Evolutionary conservation across 2,888 invertebrate genomes (phyloP).

Genomic region (Scaptomyza tumidula): DNA sequence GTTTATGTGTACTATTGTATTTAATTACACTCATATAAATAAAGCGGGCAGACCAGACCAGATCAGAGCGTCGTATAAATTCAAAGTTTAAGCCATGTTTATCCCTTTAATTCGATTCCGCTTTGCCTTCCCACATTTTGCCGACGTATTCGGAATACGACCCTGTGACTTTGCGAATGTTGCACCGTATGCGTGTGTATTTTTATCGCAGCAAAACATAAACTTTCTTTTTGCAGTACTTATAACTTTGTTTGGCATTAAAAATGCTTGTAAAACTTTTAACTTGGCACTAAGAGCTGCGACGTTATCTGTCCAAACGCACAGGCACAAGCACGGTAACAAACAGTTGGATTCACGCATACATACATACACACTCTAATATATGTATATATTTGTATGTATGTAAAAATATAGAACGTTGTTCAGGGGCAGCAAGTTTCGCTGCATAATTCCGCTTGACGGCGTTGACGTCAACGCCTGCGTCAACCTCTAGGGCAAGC

Average conservation of each 20-base stretch:
- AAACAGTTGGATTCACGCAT: conserved; percentile 17
- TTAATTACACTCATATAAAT: conserved; percentile 24
- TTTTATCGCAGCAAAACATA: conserved; percentile 75
- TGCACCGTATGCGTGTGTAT: conserved; percentile 40
- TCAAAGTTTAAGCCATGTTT: conserved; percentile 80
- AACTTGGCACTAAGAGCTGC: conserved; percentile 66
- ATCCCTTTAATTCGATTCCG: conserved; percentile 77
- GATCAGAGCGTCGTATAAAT: conserved; percentile 64
- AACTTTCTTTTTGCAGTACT: conserved; percentile 74
- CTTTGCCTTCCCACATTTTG: conserved; percentile 30
- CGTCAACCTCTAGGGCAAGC: conserved; percentile 19
- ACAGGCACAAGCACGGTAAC: conserved; percentile 31
- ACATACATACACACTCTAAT: conserved; percentile 19
- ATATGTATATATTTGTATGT: background rate
- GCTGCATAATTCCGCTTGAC: conserved; percentile 53
- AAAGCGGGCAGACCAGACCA: conserved; percentile 13
- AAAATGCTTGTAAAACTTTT: conserved; percentile 78
- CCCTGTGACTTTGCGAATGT: conserved; percentile 31
- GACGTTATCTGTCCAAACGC: conserved; percentile 58
- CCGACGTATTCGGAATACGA: conserved; percentile 31
- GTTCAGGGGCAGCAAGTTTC: conserved; percentile 41
- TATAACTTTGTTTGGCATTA: conserved; percentile 79
- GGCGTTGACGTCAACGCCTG: conserved; percentile 51
- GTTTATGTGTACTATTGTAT: conserved; percentile 26
- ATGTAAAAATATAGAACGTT: conserved; percentile 4